A percentile compares a stretch with the other conserved stretches of the same genome.
Conservation (phyloP, 2,113 vertebrate genomes). For the Sphyrna mokarran region DNA sequence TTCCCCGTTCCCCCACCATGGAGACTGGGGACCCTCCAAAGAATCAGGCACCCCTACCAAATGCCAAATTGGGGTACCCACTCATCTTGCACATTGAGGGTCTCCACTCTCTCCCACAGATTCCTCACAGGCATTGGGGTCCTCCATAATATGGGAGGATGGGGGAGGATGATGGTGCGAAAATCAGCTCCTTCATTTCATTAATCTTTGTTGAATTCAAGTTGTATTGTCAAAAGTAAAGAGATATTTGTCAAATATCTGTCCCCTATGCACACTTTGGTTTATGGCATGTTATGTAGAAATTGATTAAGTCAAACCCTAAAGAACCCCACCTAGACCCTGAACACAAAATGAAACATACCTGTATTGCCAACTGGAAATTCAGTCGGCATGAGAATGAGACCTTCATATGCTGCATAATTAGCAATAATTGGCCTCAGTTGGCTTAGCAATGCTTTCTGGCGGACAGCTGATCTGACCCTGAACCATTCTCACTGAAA, state of each 20-base stretch:
- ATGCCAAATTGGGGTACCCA: too few species aligned
- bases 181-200: not conserved
- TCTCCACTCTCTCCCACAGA: too few species aligned
- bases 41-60: too few species aligned
- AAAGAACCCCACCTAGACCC: too few species aligned
- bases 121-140: too few species aligned
- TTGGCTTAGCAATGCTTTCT: not conserved
- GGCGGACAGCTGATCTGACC: not conserved
- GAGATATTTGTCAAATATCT: not conserved
- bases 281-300: not conserved
- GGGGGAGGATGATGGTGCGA: not conserved
- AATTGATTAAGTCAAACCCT: not conserved
- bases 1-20: too few species aligned
- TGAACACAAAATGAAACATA: too few species aligned
- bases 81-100: too few species aligned
- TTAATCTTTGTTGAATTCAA: not conserved
- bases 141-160: too few species aligned
- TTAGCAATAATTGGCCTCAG: not conserved
- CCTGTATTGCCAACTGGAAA: not conserved
- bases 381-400: not conserved
- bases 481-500: not conserved
- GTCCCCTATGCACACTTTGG: not conserved
- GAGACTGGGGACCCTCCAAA: too few species aligned
- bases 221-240: not conserved
- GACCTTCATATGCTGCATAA: not conserved